Conservation (phyloP, 2,797 vertebrate species). For the Gymnodraco acuticeps region DNA sequence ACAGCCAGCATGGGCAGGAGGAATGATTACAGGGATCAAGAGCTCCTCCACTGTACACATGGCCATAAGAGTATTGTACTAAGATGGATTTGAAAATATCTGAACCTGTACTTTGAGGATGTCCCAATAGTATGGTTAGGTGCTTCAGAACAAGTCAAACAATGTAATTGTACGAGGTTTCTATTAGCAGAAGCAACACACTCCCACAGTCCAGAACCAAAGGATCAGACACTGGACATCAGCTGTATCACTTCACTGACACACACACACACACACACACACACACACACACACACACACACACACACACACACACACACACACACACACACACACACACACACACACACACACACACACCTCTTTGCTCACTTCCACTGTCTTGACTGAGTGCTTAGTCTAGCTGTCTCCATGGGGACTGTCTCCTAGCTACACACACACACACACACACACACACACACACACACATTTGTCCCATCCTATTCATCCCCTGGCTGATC, state of each 20-base stretch:
- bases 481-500: constrained; percentile 78
- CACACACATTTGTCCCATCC: constrained; percentile 66
- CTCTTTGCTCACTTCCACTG: constrained; percentile 51
- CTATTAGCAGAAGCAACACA: constrained; percentile 34
- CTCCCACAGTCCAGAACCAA: constrained; percentile 30
- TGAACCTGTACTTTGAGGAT: not conserved
- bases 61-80: not conserved
- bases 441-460: constrained; percentile 31
- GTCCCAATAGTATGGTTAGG: not conserved
- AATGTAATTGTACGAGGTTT: not conserved
- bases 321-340: constrained; percentile 50
- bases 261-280: constrained; percentile 20
- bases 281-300: not conserved
- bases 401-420: constrained; percentile 75
- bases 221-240: constrained; percentile 59
- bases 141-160: not conserved
- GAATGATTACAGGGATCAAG: not conserved
- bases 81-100: not conserved
- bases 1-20: not conserved
- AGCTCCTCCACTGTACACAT: not conserved
- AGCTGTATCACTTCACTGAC: constrained; percentile 69
- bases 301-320: constrained; percentile 47
- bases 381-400: constrained; percentile 63
- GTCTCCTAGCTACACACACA: constrained; percentile 59
- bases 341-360: constrained; percentile 31